Conservation (phyloP, 2,113 vertebrate genomes). For the Notarius quadriscutis region DNA sequence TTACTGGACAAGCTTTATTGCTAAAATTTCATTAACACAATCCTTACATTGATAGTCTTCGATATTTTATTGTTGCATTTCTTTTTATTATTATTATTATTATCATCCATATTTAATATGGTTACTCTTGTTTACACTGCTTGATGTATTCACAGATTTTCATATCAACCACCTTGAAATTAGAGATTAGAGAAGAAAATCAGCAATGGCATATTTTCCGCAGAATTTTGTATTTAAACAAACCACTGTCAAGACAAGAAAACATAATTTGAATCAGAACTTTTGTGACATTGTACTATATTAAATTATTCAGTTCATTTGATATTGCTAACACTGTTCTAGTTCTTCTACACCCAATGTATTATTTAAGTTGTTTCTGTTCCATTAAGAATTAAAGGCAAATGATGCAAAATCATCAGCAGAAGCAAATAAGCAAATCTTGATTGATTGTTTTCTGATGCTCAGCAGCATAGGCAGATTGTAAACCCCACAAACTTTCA, state of each 20-base stretch:
- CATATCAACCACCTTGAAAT: neutral
- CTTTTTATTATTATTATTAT: neutral
- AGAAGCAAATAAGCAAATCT: neutral
- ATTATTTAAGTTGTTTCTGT: constrained; percentile 1
- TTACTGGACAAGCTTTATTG: neutral
- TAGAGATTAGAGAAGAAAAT: neutral
- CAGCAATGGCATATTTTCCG: neutral
- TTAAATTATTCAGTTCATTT: constrained; percentile 1
- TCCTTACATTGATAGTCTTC: neutral
- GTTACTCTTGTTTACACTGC: neutral
- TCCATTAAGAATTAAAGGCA: neutral
- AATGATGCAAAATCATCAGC: neutral
- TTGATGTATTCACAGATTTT: neutral
- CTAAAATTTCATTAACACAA: neutral
- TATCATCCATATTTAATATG: neutral
- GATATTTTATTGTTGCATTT: neutral
- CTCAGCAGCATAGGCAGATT: neutral
- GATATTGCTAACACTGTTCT: neutral
- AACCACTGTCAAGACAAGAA: neutral
- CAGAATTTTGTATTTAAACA: neutral
- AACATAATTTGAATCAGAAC: neutral
- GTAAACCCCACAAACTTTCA: no score
- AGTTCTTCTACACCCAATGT: neutral
- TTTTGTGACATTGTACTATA: neutral
- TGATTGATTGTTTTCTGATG: neutral